Conservation (phyloP, 1,140 invertebrate species). For the Panulirus ornatus region DNA sequence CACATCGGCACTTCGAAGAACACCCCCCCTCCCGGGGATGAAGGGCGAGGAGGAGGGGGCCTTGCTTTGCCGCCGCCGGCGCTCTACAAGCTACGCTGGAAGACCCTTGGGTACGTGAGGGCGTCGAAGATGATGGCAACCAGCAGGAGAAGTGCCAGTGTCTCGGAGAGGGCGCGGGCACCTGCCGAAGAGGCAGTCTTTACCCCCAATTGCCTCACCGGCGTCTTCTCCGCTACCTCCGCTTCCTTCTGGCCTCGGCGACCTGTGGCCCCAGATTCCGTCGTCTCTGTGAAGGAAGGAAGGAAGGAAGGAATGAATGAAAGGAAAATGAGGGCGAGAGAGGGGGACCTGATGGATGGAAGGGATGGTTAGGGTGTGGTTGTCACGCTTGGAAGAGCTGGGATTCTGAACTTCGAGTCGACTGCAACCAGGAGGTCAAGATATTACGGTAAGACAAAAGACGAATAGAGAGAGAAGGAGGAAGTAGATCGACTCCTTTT, state of each 20-base stretch:
- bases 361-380: too few relatives aligned
- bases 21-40: too few relatives aligned
- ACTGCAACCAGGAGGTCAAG: not conserved
- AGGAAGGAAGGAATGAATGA: not conserved
- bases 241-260: conserved; percentile 23
- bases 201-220: conserved; percentile 54
- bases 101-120: conserved; percentile 56
- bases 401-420: too few relatives aligned
- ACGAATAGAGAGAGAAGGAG: not conserved
- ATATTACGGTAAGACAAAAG: too few relatives aligned
- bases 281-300: conserved; percentile 40
- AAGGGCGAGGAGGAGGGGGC: too few relatives aligned
- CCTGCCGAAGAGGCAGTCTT: conserved; percentile 74
- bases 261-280: conserved; percentile 30
- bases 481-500: not conserved
- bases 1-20: conserved; percentile 6
- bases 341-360: not conserved
- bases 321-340: not conserved
- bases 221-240: conserved; percentile 56
- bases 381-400: too few relatives aligned
- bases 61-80: not conserved
- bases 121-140: conserved; percentile 29
- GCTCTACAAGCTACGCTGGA: conserved; percentile 53
- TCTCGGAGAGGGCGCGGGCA: conserved; percentile 56
- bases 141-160: conserved; percentile 48